These are phyloP conservation scores for Pipistrellus nathusii DNA, from an alignment of 2,797 vertebrate genomes.

Conservation along the genomic window DNA sequence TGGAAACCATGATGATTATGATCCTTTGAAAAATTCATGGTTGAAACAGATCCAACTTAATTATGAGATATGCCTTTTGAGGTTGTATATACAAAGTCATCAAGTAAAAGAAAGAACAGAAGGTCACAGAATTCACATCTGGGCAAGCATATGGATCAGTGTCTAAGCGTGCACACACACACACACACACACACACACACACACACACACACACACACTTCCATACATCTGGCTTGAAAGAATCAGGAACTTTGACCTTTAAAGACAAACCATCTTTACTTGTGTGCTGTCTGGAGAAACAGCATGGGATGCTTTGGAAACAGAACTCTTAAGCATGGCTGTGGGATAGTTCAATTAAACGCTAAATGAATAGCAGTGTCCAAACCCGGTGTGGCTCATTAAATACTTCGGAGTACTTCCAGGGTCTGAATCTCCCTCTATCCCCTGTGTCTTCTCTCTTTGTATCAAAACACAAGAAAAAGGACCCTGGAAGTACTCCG, in stretches of 20 bases:
- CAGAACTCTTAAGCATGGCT: background rate
- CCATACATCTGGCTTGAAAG: conserved; percentile 70
- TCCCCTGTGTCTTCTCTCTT: background rate
- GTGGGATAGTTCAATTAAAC: background rate
- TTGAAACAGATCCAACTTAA: conserved; percentile 81
- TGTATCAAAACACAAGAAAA: background rate
- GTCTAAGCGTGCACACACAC: conserved; percentile 43
- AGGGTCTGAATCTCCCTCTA: background rate
- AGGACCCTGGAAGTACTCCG: background rate
- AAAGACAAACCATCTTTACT: conserved; percentile 46
- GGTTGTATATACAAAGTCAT: conserved; percentile 76
- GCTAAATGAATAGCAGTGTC: background rate
- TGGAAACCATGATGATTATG: conserved; percentile 69
- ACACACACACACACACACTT: background rate
- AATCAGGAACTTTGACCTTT: conserved; percentile 62
- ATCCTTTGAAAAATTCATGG: conserved; percentile 79
- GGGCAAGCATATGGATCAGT: conserved; percentile 17
- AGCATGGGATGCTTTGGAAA: background rate
- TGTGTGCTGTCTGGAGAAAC: conserved; percentile 34
- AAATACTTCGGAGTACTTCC: too few species aligned
- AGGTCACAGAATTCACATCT: conserved; percentile 74
- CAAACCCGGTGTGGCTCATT: background rate
- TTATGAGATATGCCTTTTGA: conserved; percentile 78
- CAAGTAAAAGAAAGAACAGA: conserved; percentile 79
- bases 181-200: background rate